These are phyloP conservation scores for Meiosimyza platycephala DNA, from an alignment of 2,888 invertebrate genomes.

Conservation along the genomic window DNA sequence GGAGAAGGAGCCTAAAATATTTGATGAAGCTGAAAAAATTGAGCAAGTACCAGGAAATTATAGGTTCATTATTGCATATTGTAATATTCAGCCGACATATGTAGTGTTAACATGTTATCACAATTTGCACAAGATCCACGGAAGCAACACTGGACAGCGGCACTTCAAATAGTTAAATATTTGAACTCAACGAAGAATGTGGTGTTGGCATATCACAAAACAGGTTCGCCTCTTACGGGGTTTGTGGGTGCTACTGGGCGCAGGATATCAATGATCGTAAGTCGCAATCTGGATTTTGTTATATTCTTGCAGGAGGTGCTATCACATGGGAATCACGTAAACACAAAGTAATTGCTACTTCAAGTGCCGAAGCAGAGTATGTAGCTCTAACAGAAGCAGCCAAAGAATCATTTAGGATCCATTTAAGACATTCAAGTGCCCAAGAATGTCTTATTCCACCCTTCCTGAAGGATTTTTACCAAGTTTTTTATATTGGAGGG, in stretches of 20 bases:
- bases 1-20: too few relatives aligned
- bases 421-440: too few relatives aligned
- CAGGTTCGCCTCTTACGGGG: slow-evolving; percentile 17
- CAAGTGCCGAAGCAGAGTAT: slow-evolving; percentile 41
- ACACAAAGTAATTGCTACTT: slow-evolving; percentile 37
- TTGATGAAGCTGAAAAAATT: too few relatives aligned
- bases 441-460: too few relatives aligned
- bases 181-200: background rate
- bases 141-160: background rate
- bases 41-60: slow-evolving; percentile 6
- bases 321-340: slow-evolving; percentile 34
- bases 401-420: too few relatives aligned
- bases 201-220: background rate
- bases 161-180: background rate
- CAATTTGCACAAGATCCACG: slow-evolving; percentile 4
- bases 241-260: slow-evolving; percentile 36
- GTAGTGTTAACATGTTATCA: slow-evolving; percentile 10
- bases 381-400: slow-evolving; percentile 33
- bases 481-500: too few relatives aligned
- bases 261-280: slow-evolving; percentile 41
- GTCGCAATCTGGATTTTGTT: slow-evolving; percentile 35
- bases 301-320: slow-evolving; percentile 33
- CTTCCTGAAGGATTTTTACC: too few relatives aligned
- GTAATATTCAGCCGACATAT: background rate
- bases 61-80: background rate